Percentiles rank a stretch among this genome's conserved stretches.
Evolutionary conservation across 30 jellyfish, hydroid and myxozoan genomes (phyloP).

Genomic region (Chrysaora quinquecirrha): DNA sequence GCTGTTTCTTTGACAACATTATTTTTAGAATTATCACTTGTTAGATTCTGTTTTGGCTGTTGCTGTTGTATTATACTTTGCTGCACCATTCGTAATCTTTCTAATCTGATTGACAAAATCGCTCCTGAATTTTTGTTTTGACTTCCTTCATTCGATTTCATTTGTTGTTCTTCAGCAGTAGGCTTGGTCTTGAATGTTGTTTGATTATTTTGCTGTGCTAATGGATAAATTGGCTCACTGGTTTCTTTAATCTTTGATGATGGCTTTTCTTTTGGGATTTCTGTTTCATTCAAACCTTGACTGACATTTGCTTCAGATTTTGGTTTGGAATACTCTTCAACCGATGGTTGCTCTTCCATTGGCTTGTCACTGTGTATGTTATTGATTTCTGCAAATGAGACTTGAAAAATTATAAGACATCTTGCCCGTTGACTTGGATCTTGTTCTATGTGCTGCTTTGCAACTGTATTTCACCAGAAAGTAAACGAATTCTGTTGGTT

Average conservation of each 20-base stretch:
- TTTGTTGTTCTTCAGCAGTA: not conserved
- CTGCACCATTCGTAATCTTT: conserved; percentile 9
- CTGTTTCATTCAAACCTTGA: conserved; percentile 46
- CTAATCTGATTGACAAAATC: not conserved
- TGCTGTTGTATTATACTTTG: conserved; percentile 29
- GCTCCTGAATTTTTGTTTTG: not conserved
- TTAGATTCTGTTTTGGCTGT: conserved; percentile 1
- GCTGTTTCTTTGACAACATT: conserved; percentile 44
- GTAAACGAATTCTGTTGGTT: too few species aligned
- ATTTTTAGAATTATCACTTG: not conserved
- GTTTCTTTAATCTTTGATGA: conserved; percentile 6
- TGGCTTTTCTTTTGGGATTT: conserved; percentile 10
- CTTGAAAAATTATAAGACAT: too few species aligned
- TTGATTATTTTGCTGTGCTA: not conserved
- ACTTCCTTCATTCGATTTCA: too few species aligned
- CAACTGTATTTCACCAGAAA: too few species aligned
- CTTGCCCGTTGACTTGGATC: too few species aligned
- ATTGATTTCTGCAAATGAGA: conserved; percentile 48
- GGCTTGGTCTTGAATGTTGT: not conserved
- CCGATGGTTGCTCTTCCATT: conserved; percentile 19
- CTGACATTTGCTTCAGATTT: conserved; percentile 57
- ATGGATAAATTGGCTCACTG: conserved; percentile 39
- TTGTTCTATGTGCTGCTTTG: too few species aligned
- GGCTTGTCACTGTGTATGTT: conserved; percentile 61
- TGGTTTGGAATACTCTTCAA: conserved; percentile 45